These are phyloP conservation scores for Drosophila colorata DNA, from an alignment of 2,888 invertebrate genomes.

Conservation along the genomic window DNA sequence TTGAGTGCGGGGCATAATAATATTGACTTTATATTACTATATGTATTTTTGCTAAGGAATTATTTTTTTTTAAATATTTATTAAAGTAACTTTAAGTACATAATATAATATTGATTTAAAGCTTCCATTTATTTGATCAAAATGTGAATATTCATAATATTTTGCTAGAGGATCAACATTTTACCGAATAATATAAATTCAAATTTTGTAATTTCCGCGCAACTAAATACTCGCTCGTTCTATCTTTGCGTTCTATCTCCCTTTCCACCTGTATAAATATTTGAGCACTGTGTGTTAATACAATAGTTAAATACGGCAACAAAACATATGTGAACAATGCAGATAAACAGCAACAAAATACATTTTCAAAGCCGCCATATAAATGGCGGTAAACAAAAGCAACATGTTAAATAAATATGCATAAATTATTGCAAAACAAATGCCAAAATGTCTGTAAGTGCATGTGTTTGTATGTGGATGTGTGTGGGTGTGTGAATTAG, in stretches of 20 bases:
- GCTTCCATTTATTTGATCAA: too few relatives aligned
- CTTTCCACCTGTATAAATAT: slow-evolving; percentile 19
- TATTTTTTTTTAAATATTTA: slow-evolving; percentile 1
- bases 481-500: slow-evolving; percentile 23
- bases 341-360: slow-evolving; percentile 23
- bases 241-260: background rate
- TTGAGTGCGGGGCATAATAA: background rate
- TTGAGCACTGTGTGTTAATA: slow-evolving; percentile 18
- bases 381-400: slow-evolving; percentile 37
- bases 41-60: background rate
- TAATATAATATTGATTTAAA: background rate
- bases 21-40: background rate
- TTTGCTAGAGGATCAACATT: background rate
- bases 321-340: slow-evolving; percentile 18
- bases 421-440: slow-evolving; percentile 55
- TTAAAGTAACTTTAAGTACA: background rate
- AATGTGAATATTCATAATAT: background rate
- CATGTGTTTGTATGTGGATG: background rate
- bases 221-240: background rate
- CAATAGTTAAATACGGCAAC: slow-evolving; percentile 26
- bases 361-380: slow-evolving; percentile 21
- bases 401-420: slow-evolving; percentile 58
- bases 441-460: slow-evolving; percentile 21
- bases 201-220: background rate
- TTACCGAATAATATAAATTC: background rate